These are phyloP conservation scores for Cotesia chilonis DNA, from an alignment of 1,140 invertebrate species.

Conservation along the genomic window DNA sequence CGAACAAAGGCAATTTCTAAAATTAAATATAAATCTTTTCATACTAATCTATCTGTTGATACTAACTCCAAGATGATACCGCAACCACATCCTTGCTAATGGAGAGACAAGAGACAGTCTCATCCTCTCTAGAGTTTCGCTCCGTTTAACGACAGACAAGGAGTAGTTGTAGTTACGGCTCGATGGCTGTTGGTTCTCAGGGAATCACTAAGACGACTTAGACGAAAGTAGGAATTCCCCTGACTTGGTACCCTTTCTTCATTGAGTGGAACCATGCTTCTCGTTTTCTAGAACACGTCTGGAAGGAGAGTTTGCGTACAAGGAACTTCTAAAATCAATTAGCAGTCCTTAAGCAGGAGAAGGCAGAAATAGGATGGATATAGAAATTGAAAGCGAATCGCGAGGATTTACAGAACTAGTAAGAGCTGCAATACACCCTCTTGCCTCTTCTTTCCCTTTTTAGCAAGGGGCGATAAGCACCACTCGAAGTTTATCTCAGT, in stretches of 20 bases:
- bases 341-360: conserved; percentile 47
- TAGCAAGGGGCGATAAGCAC: conserved; percentile 39
- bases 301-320: conserved; percentile 26
- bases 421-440: conserved; percentile 8
- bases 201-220: conserved; percentile 36
- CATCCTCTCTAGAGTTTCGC: conserved; percentile 12
- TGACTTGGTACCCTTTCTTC: neutral
- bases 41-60: too few species aligned
- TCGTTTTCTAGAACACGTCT: conserved; percentile 18
- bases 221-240: conserved; percentile 6
- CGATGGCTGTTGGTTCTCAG: conserved; percentile 25
- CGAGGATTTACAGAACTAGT: conserved; percentile 3
- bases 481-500: conserved; percentile 48
- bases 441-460: conserved; percentile 26
- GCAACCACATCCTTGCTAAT: conserved; percentile 40
- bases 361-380: conserved; percentile 2
- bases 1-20: too few species aligned
- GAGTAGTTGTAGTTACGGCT: conserved; percentile 16
- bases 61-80: too few species aligned
- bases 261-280: neutral
- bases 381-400: conserved; percentile 13
- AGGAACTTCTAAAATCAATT: conserved; percentile 56
- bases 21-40: too few species aligned
- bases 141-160: conserved; percentile 33
- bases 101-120: conserved; percentile 43